Base-by-base conservation (phyloP, 1,140 invertebrate species). In the Drosophila tropicalis region DNA sequence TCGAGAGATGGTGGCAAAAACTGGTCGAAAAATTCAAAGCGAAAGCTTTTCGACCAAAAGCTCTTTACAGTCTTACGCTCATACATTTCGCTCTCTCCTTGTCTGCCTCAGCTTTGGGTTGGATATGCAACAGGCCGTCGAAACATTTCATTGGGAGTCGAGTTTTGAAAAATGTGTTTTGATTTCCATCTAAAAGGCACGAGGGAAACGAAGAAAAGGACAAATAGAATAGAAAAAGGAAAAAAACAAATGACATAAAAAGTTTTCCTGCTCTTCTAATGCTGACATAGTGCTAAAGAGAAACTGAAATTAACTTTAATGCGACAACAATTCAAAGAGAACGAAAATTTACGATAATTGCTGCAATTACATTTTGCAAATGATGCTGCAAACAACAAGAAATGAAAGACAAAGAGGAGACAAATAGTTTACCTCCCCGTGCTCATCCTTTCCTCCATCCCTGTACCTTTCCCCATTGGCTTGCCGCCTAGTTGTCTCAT, bases 241-340 rank as follows among this genome's bases (percentile, higher is more conserved):
- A 22, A 4, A 25, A 25, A 25, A 25, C 22, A 25, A 25, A 25
- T 25, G 22, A 7, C 62, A 74, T 17, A 51, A 19, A 51, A 71
- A 66, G 41, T 60, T 68, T 39, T 70, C 15, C 47, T 57, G 7
- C 32, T 6, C 17, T 68, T 58, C 72, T 64, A 86, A 76, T 75
- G 67, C 75, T 73, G 61, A 79, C 75, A 81, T 75, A 85, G 67
- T 75, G 71, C 78, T 79, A 83, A 79, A 57, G 9, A 66, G 69
- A 44, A 89, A 87, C 65, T 75, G 70, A 89, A 89, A 84, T 87
- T 74, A 81, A 87, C 67, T 87, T 87, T 89, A 89, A 87, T 89
- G 79, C 70, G 72, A 72, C 70, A 81, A 86, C 82, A 87, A 84
- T 84, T 87, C 80, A 71, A 36, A 58, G 3, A 22, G 72, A 47